Conservation (phyloP, 1,140 invertebrate species). For the Nephotettix cincticeps region DNA sequence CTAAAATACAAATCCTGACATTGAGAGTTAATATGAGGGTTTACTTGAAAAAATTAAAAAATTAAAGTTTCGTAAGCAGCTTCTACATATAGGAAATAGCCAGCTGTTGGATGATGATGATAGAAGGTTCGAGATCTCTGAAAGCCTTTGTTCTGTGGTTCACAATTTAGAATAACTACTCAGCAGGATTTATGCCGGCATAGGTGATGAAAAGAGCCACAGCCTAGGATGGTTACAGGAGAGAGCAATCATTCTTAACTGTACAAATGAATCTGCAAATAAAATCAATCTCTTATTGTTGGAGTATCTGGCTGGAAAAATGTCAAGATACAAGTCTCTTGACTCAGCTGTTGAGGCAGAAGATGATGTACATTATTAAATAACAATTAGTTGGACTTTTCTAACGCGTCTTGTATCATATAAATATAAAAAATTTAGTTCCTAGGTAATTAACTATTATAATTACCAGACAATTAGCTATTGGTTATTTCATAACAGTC, state of each 20-base stretch:
- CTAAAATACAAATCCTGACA: background rate
- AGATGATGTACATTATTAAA: slow-evolving; percentile 43
- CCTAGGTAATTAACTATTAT: too few relatives aligned
- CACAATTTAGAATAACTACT: background rate
- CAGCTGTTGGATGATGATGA: background rate
- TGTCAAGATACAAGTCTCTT: background rate
- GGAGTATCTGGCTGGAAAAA: background rate
- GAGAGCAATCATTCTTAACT: background rate
- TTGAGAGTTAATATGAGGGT: slow-evolving; percentile 3
- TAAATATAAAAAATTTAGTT: too few relatives aligned
- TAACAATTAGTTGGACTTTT: too few relatives aligned
- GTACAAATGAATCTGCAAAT: background rate
- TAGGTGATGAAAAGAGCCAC: background rate
- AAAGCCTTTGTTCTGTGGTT: background rate
- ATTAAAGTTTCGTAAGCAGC: background rate
- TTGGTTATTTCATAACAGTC: too few relatives aligned
- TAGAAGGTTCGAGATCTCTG: background rate
- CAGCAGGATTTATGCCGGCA: background rate
- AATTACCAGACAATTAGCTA: too few relatives aligned
- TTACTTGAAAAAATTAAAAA: background rate
- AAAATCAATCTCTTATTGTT: background rate
- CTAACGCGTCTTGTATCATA: too few relatives aligned
- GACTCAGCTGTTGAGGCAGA: slow-evolving; percentile 42
- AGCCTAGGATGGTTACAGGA: background rate
- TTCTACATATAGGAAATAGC: background rate